Percentiles rank a stretch among this genome's conserved stretches.
phyloP scores from a whole-genome alignment of 2,113 vertebrate genomes.

The Microcebus lehilahytsara region DNA sequence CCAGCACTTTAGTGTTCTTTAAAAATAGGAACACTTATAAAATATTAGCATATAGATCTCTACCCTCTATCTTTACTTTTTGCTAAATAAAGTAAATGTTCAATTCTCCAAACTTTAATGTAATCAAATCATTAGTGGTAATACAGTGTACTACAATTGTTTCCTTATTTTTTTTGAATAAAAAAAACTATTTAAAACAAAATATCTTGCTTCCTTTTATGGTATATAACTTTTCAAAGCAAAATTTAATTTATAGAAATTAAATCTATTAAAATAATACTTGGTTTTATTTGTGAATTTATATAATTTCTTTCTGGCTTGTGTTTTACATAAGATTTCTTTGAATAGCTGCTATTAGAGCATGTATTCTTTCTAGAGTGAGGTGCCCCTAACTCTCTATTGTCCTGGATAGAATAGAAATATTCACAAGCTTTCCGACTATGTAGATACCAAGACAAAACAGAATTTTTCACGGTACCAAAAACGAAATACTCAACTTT shows the following conservation, averaged over 20 bases:
- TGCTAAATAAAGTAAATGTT: not conserved
- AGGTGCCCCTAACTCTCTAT: not conserved
- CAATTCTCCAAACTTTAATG: not conserved
- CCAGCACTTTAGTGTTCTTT: not conserved
- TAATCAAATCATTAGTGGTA: not conserved
- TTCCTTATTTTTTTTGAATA: not conserved
- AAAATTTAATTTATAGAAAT: not conserved
- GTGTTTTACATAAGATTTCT: not conserved
- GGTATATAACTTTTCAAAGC: not conserved
- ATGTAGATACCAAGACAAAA: slow-evolving; percentile 11
- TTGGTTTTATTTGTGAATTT: not conserved
- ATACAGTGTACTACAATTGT: not conserved
- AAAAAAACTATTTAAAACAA: slow-evolving; percentile 3
- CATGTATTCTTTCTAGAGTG: not conserved
- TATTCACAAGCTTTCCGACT: not conserved
- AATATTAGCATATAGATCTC: not conserved
- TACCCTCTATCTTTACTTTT: not conserved
- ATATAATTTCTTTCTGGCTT: not conserved
- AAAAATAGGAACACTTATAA: not conserved
- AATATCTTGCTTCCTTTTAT: not conserved
- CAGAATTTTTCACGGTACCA: not conserved
- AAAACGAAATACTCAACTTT: not conserved
- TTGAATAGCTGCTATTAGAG: not conserved
- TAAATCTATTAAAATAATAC: not conserved
- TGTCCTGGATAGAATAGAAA: not conserved